Percentiles rank a stretch among this genome's conserved stretches.
Evolutionary conservation across 2,888 invertebrate genomes (phyloP).

Genomic region (Lycia hirtaria): DNA sequence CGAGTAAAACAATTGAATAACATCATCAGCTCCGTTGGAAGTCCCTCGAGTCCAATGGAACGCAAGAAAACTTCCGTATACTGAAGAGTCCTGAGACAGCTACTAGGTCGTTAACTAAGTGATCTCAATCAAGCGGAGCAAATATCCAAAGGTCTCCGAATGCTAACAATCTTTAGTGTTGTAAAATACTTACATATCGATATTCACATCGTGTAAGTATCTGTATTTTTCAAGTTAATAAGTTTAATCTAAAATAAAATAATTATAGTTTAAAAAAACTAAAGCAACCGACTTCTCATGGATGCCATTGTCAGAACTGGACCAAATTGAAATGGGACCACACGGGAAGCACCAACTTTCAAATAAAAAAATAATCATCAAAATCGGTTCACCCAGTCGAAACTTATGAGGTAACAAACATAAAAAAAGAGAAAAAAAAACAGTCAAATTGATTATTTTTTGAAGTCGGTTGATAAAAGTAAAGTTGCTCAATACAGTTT

Average conservation of each 20-base stretch:
- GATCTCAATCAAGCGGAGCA: constrained; percentile 18
- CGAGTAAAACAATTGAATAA: constrained; percentile 8
- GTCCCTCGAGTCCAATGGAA: constrained; percentile 1
- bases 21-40: constrained; percentile 1
- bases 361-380: no score
- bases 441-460: no score
- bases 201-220: neutral
- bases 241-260: no score
- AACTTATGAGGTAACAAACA: no score
- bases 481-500: no score
- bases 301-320: no score
- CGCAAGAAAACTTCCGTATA: constrained; percentile 3
- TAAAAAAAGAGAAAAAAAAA: neutral
- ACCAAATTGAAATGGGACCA: no score
- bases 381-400: no score
- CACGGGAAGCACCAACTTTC: no score
- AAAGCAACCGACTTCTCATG: no score
- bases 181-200: neutral
- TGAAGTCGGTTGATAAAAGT: no score
- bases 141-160: constrained; percentile 21
- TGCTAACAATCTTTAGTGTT: constrained; percentile 8
- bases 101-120: constrained; percentile 25
- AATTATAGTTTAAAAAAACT: no score
- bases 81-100: constrained; percentile 13
- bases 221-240: neutral